These are phyloP conservation scores for Hoplodrina ambigua DNA, from an alignment of 2,888 invertebrate genomes.

Conservation along the genomic window DNA sequence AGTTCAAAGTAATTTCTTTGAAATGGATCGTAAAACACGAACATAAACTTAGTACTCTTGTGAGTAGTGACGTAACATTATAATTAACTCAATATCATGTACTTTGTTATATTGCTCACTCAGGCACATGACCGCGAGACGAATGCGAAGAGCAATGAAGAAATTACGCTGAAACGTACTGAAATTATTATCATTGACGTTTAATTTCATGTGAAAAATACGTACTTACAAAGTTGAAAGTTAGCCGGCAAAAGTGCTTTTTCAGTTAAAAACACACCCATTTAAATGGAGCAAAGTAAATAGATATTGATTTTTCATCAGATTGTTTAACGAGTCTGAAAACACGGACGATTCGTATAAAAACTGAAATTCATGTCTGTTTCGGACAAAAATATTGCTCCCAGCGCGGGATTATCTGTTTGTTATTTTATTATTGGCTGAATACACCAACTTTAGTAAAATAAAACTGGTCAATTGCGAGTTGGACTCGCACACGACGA, in stretches of 20 bases:
- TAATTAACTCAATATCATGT: constrained; percentile 45
- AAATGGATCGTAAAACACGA: constrained; percentile 52
- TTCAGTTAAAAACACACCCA: constrained; percentile 6
- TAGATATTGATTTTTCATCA: constrained; percentile 75
- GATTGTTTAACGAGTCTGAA: constrained; percentile 80
- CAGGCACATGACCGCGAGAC: constrained; percentile 19
- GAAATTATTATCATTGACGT: neutral
- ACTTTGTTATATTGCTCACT: constrained; percentile 25
- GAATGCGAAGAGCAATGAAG: constrained; percentile 20
- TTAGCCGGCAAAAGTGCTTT: neutral
- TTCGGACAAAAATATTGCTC: constrained; percentile 65
- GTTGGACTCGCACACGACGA: too few species aligned
- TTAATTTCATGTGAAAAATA: neutral
- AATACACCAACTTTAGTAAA: constrained; percentile 43
- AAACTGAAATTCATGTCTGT: constrained; percentile 76
- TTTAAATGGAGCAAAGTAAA: constrained; percentile 48
- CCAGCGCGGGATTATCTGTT: constrained; percentile 28
- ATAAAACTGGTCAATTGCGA: constrained; percentile 13
- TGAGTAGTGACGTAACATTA: constrained; percentile 39
- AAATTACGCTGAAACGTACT: constrained; percentile 5
- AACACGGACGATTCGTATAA: constrained; percentile 69
- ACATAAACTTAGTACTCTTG: constrained; percentile 48
- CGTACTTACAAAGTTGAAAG: neutral
- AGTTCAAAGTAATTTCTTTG: constrained; percentile 50
- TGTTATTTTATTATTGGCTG: constrained; percentile 52